phyloP scores from a whole-genome alignment of 2,113 vertebrate species.

The Cheirogaleus medius region DNA sequence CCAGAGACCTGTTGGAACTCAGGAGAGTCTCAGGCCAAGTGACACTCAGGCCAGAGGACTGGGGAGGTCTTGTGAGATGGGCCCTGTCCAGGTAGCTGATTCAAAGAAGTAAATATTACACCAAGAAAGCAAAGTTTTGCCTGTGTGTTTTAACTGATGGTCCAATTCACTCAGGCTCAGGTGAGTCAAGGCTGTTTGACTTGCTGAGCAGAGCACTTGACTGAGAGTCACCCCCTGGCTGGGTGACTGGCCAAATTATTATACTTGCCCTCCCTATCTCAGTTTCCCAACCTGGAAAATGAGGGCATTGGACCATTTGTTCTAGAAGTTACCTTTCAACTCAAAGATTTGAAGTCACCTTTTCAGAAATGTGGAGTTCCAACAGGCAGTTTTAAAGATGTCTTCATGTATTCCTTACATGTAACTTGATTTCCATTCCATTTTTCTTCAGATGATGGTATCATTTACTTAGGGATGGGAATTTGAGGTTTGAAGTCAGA shows the following conservation, averaged over 20 bases:
- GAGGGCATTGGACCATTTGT: neutral
- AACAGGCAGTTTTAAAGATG: neutral
- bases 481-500: neutral
- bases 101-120: neutral
- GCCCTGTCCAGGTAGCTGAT: neutral
- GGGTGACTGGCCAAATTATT: neutral
- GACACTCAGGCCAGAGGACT: neutral
- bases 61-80: neutral
- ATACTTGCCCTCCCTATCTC: neutral
- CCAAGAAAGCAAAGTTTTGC: neutral
- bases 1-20: neutral
- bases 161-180: neutral
- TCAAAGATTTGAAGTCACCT: neutral
- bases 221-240: neutral
- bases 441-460: neutral
- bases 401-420: neutral
- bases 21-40: neutral
- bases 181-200: neutral
- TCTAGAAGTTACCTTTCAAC: neutral
- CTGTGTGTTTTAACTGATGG: neutral
- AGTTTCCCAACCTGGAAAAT: neutral
- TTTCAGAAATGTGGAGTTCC: neutral
- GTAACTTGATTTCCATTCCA: neutral
- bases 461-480: neutral
- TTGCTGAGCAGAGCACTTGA: neutral